Percentiles rank a stretch among this genome's conserved stretches.
These are phyloP conservation scores for Flexamia atlantica DNA, from an alignment of 2,888 invertebrate genomes.

Conservation along the genomic window DNA sequence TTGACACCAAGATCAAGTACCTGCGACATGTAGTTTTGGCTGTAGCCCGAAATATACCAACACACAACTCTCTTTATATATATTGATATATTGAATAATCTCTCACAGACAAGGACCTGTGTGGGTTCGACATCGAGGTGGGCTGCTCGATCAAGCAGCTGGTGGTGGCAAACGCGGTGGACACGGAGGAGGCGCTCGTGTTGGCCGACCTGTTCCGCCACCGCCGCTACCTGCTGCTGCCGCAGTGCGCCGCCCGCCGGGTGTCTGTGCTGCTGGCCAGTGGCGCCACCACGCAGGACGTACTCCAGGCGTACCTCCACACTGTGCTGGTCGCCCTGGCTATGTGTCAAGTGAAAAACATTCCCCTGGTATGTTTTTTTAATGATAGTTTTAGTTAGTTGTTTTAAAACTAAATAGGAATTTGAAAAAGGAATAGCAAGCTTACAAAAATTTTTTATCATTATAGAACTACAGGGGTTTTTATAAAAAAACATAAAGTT, in stretches of 20 bases:
- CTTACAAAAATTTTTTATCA: too few relatives aligned
- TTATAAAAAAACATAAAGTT: too few relatives aligned
- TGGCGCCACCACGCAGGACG: constrained; percentile 76
- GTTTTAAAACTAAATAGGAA: too few relatives aligned
- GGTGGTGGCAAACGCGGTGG: constrained; percentile 70
- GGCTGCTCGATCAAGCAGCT: constrained; percentile 78
- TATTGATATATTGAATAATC: too few relatives aligned
- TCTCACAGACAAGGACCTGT: constrained; percentile 79
- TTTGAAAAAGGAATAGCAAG: too few relatives aligned
- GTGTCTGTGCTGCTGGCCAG: constrained; percentile 80
- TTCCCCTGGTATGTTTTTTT: constrained; percentile 65
- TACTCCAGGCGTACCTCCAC: constrained; percentile 84
- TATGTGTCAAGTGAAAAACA: constrained; percentile 54
- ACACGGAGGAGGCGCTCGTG: constrained; percentile 73
- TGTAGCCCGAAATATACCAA: too few relatives aligned
- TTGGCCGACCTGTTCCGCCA: constrained; percentile 76
- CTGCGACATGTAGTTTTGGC: too few relatives aligned
- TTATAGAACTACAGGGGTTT: too few relatives aligned
- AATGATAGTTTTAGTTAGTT: too few relatives aligned
- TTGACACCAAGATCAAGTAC: too few relatives aligned
- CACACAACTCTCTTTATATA: too few relatives aligned
- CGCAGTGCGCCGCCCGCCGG: constrained; percentile 74
- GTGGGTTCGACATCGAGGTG: constrained; percentile 79
- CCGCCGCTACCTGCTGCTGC: constrained; percentile 78
- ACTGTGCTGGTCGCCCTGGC: constrained; percentile 71